phyloP scores from a whole-genome alignment of 2,113 vertebrate genomes.

The Neogale vison region DNA sequence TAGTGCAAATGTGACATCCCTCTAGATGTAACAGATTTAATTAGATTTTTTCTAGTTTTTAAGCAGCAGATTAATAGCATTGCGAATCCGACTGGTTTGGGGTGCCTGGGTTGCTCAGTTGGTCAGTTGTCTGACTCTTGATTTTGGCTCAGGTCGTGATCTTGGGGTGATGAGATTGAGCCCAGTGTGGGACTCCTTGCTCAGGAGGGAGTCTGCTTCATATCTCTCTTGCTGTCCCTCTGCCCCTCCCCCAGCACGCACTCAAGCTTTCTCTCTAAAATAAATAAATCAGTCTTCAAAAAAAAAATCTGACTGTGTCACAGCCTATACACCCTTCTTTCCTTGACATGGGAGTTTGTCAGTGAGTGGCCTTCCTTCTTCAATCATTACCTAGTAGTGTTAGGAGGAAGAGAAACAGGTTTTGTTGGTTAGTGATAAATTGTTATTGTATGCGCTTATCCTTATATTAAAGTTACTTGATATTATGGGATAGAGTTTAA shows the following conservation, averaged over 20 bases:
- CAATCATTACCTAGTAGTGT: constrained; percentile 28
- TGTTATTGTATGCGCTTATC: constrained; percentile 44
- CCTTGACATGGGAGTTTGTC: neutral
- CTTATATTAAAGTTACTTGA: constrained; percentile 48
- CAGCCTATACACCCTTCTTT: neutral
- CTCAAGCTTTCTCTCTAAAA: neutral
- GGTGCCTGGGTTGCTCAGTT: neutral
- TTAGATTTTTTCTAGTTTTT: constrained; percentile 49
- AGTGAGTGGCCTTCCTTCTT: constrained; percentile 7
- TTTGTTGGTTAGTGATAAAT: constrained; percentile 70
- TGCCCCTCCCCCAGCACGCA: neutral
- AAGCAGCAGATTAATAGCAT: neutral
- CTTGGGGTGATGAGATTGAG: neutral
- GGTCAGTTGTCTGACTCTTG: neutral
- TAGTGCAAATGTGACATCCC: neutral
- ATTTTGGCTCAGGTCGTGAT: neutral
- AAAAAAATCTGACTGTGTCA: neutral
- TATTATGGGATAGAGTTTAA: constrained; percentile 48
- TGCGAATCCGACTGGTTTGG: constrained; percentile 8
- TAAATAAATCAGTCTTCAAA: neutral
- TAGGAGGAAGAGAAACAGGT: constrained; percentile 72
- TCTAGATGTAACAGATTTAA: neutral
- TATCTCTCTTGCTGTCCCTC: neutral
- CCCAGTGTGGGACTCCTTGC: neutral
- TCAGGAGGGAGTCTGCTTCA: neutral